Evolutionary conservation across 2,113 vertebrate genomes (phyloP), one percentile per base, ranked within the genome.

Genomic region (Balaenoptera acutorostrata): DNA sequence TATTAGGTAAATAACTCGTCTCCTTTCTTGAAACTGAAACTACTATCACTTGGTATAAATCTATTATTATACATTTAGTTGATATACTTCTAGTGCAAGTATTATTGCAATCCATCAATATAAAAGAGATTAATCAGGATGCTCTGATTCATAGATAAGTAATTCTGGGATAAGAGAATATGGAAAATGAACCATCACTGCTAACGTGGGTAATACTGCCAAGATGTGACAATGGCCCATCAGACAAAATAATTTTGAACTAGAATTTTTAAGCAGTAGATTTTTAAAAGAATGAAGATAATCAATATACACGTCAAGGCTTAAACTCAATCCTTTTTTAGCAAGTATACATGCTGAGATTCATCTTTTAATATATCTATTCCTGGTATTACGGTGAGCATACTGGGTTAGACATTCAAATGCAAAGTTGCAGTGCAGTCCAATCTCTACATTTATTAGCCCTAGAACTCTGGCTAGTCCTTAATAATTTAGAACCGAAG

Each of bases 151-250:
- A 57, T 3, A 96, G 17, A 81, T 59, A n/a, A 94, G 29, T n/a
- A 93, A 93, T 97, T 97, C 49, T 83, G 29, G 59, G 75, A 83
- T 88, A 69, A 94, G 33, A 8, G 4, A 75, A 80, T 33, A 64
- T 69, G 49, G 20, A 0, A 74, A 96, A 88, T 84, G 41, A 86
- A 88, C 6, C 7, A 46, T 77, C 33, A 64, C 29, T 44, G 5
- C 29, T 93, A 78, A 68, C 15, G 15, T 71, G 36, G 15, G 6
- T 25, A 82, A 18, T 44, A 57, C 11, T 61, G 11, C 46, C 36
- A 94, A 72, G 39, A 44, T 12, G 15, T 66, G 75, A 83, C 18
- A 63, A 80, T 44, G 39, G 27, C 1, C 41, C 9, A 23, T 74
- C n/a, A 77, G 31, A 25, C 27, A 87, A 52, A 66, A 71, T 20